Base-by-base conservation (phyloP, 2,888 invertebrate genomes). In the Ophion slaviceki region DNA sequence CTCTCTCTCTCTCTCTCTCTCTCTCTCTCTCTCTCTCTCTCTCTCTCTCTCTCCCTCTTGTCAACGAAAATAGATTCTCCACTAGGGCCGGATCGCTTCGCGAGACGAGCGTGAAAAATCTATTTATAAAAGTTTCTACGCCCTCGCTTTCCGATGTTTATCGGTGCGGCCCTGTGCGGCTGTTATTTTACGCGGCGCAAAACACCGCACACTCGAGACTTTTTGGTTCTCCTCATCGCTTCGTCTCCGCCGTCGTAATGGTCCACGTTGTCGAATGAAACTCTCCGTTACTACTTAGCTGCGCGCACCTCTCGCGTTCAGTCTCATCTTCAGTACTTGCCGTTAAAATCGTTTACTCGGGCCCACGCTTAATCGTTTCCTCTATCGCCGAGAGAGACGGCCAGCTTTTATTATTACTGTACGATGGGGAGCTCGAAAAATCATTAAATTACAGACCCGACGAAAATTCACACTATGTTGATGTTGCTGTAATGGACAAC, bases 11-110 rank as follows among this genome's bases (percentile, higher is more conserved):
- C n/a, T 24, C 28, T 84, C 11, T 76, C 57, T 86, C 76, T 81
- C 68, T 82, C 81, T 74, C 40, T 64, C n/a, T 24, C 28, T 84
- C 11, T 76, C 57, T 86, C 76, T 81, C 68, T 82, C 81, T 74
- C 40, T 64, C n/a, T 24, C 28, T 84, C 11, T 76, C 57, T 86
- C 76, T 81, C 68, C 81, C 81, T 74, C 72, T 75, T 76, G 74
- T 70, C 36, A 66, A 66, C 83, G 85, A 91, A 91, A 91, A 91
- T 91, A 91, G 89, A 90, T 85, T 82, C 84, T 85, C 81, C 87
- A 83, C 86, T 92, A 93, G 93, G 93, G 92, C 91, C 93, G 93
- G 89, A 93, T 90, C 90, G 82, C 61, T 84, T 81, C 74, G 82
- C 88, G 84, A 88, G 88, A 90, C 90, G 87, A 82, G 88, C 88